These are phyloP conservation scores for Apis mellifera DNA, from an alignment of 1,140 invertebrate genomes.

Conservation along the genomic window DNA sequence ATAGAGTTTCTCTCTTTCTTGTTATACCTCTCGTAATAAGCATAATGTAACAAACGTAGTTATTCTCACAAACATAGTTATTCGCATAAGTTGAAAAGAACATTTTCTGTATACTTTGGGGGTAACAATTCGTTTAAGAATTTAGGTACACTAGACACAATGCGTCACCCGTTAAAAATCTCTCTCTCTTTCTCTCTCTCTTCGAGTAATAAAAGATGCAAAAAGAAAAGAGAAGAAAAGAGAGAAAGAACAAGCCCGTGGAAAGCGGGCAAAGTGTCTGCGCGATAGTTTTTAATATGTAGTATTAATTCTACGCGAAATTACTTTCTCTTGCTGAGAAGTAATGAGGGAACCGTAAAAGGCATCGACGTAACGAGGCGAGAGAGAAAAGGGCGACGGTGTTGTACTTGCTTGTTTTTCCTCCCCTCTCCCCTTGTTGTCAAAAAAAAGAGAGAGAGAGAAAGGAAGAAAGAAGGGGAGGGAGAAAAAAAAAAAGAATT, in stretches of 20 bases:
- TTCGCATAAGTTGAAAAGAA: not conserved
- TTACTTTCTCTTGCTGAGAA: conserved; percentile 26
- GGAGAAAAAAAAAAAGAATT: not conserved
- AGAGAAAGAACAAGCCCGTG: not conserved
- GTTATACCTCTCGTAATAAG: not conserved
- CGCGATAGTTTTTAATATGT: conserved; percentile 39
- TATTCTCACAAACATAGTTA: not conserved
- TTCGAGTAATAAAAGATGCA: too few relatives aligned
- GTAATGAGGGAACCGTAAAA: conserved; percentile 32
- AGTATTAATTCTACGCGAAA: conserved; percentile 30
- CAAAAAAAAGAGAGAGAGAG: not conserved
- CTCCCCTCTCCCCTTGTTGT: not conserved
- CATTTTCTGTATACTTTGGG: not conserved
- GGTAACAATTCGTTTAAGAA: not conserved
- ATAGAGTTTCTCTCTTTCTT: not conserved
- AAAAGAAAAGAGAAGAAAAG: too few relatives aligned
- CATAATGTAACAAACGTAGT: not conserved
- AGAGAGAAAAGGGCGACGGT: not conserved
- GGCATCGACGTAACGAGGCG: conserved; percentile 38
- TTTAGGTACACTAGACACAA: not conserved
- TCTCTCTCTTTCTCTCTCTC: not conserved
- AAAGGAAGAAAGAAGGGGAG: not conserved
- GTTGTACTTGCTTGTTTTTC: not conserved
- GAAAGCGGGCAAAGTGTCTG: conserved; percentile 1
- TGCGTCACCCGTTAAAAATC: conserved; percentile 24